Percentiles rank a stretch among this genome's conserved stretches.
Evolutionary conservation across 2,797 vertebrate species (phyloP).

Genomic region (Hafferia zeledoni): DNA sequence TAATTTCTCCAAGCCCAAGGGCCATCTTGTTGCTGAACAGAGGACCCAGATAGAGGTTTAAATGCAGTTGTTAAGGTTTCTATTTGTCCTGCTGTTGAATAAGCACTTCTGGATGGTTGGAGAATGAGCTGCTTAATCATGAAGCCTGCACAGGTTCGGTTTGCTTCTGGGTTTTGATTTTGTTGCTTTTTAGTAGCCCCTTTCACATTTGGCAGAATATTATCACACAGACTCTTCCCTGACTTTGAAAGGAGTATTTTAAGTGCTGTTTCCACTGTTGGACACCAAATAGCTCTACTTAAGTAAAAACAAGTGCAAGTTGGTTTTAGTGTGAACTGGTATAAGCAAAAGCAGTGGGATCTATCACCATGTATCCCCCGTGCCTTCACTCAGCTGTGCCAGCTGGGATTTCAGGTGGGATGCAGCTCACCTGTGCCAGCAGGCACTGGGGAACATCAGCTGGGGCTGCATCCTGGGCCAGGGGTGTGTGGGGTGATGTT

Average conservation of each 20-base stretch:
- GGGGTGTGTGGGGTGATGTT: rapidly evolving
- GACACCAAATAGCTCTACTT: not conserved
- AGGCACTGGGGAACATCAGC: rapidly evolving
- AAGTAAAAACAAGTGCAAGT: not conserved
- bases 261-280: not conserved
- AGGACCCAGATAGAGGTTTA: not conserved
- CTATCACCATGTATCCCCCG: not conserved
- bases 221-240: not conserved
- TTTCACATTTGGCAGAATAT: not conserved
- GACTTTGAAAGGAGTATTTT: not conserved
- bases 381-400: not conserved
- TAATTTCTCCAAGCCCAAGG: not conserved
- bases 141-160: not conserved
- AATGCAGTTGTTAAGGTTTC: not conserved
- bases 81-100: slow-evolving; percentile 1
- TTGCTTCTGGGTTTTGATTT: not conserved
- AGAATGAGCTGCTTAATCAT: not conserved
- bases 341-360: not conserved
- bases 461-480: not conserved
- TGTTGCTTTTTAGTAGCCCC: not conserved
- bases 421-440: not conserved
- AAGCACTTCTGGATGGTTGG: not conserved
- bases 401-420: not conserved
- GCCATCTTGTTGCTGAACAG: not conserved
- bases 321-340: not conserved